A percentile compares a stretch with the other conserved stretches of the same genome.
Conservation (phyloP, 2,888 invertebrate genomes). For the Bimastos eiseni region DNA sequence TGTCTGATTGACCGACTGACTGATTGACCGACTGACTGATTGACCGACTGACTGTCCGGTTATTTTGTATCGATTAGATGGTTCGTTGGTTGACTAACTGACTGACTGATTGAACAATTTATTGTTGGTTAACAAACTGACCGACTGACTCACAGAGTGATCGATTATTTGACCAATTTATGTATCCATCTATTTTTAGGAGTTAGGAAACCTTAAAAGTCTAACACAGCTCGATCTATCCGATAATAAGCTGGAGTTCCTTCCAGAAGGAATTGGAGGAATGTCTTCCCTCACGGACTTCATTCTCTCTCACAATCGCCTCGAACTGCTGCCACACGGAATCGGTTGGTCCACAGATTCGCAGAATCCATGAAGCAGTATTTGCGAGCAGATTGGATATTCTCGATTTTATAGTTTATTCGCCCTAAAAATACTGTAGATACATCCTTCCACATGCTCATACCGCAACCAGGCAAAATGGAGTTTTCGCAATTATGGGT, state of each 20-base stretch:
- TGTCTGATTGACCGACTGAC: background rate
- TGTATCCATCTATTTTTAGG: background rate
- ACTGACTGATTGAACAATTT: background rate
- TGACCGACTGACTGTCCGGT: background rate
- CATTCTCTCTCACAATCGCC: slow-evolving; percentile 27
- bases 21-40: background rate
- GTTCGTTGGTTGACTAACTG: background rate
- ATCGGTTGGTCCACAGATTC: background rate
- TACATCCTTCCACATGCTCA: too few relatives aligned
- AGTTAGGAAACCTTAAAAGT: slow-evolving; percentile 27
- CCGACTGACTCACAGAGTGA: background rate
- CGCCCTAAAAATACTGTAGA: too few relatives aligned
- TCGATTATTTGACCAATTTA: background rate
- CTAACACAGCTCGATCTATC: slow-evolving; percentile 30
- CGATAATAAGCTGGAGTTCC: slow-evolving; percentile 28
- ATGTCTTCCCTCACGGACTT: slow-evolving; percentile 24
- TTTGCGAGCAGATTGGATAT: too few relatives aligned
- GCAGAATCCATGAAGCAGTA: background rate
- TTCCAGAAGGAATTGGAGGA: slow-evolving; percentile 25
- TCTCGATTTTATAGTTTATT: too few relatives aligned
- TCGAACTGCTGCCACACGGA: slow-evolving; percentile 24
- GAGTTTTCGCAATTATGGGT: too few relatives aligned
- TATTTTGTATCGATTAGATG: background rate
- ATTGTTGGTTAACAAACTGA: background rate
- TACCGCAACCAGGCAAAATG: too few relatives aligned